These are phyloP conservation scores for Oscheius sp. DNA, from an alignment of 2,888 invertebrate genomes.

Conservation along the genomic window DNA sequence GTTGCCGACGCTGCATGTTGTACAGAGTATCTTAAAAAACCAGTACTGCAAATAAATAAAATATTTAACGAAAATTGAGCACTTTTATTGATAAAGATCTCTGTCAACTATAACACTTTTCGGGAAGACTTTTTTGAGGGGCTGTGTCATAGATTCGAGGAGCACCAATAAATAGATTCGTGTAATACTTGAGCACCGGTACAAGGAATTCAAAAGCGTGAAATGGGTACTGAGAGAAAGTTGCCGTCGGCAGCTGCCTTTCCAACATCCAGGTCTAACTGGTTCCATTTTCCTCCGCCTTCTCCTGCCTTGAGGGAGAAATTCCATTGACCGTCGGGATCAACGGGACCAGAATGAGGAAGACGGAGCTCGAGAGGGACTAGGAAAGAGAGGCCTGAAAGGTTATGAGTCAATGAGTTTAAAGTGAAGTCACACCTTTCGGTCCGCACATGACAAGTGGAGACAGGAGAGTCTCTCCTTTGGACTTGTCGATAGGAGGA, in stretches of 20 bases:
- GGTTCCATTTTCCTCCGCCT: slow-evolving; percentile 65
- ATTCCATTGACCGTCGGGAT: slow-evolving; percentile 74
- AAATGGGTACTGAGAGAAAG: slow-evolving; percentile 56
- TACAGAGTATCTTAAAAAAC: too few species aligned
- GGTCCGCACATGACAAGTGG: slow-evolving; percentile 97
- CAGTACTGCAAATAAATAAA: too few species aligned
- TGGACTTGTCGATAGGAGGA: slow-evolving; percentile 89
- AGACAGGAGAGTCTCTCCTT: slow-evolving; percentile 92
- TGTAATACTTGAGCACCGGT: slow-evolving; percentile 8
- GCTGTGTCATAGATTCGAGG: not conserved
- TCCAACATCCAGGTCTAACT: slow-evolving; percentile 55
- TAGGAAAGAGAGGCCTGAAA: slow-evolving; percentile 83
- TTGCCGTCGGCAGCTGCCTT: slow-evolving; percentile 48
- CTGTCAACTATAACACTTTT: slow-evolving; percentile 2
- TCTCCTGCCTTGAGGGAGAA: slow-evolving; percentile 76
- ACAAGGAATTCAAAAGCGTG: slow-evolving; percentile 42
- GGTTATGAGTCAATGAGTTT: not conserved
- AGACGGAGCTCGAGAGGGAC: slow-evolving; percentile 90
- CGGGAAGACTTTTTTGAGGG: not conserved
- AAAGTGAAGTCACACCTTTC: slow-evolving; percentile 77
- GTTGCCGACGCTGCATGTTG: too few species aligned
- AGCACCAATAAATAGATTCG: slow-evolving; percentile 13
- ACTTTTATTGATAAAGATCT: slow-evolving; percentile 14
- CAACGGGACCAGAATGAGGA: slow-evolving; percentile 79
- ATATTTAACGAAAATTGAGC: too few species aligned